These are phyloP conservation scores for Eleginops maclovinus DNA, from an alignment of 2,113 vertebrate species.

Conservation along the genomic window DNA sequence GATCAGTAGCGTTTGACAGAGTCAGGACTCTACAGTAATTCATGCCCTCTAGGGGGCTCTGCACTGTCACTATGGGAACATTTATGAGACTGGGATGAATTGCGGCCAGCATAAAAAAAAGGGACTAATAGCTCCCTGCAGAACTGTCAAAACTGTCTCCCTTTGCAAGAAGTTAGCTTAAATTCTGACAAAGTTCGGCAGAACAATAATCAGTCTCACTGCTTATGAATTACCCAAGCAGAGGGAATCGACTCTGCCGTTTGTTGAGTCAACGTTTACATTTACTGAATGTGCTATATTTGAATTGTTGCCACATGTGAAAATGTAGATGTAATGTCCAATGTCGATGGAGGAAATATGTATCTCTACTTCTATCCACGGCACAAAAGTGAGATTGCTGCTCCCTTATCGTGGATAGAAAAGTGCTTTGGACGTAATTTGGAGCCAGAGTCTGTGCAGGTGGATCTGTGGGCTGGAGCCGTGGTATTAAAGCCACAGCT, in stretches of 20 bases:
- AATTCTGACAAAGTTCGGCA: conserved; percentile 24
- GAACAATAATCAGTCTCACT: conserved; percentile 46
- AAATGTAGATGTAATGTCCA: conserved; percentile 16
- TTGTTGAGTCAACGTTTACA: conserved; percentile 49
- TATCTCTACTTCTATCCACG: too few species aligned
- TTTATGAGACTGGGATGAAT: conserved; percentile 38
- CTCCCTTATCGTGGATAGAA: too few species aligned
- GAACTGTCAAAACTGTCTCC: conserved; percentile 36
- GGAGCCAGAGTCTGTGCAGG: too few species aligned
- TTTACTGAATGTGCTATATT: conserved; percentile 45
- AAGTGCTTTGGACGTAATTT: too few species aligned
- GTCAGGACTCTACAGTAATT: conserved; percentile 48
- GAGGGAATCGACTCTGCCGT: conserved; percentile 48
- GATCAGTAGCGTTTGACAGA: conserved; percentile 60
- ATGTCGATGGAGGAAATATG: too few species aligned
- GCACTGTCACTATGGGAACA: conserved; percentile 36
- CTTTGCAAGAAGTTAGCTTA: conserved; percentile 29
- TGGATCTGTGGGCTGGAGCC: too few species aligned
- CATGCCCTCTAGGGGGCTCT: conserved; percentile 54
- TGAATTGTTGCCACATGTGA: conserved; percentile 44
- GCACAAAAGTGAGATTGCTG: too few species aligned
- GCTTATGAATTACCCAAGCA: conserved; percentile 60
- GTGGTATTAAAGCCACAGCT: background rate
- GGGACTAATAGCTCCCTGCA: conserved; percentile 32
- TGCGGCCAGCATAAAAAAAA: conserved; percentile 22